phyloP scores from a whole-genome alignment of 1,140 invertebrate species.

The Panagrolaimus sp. region DNA sequence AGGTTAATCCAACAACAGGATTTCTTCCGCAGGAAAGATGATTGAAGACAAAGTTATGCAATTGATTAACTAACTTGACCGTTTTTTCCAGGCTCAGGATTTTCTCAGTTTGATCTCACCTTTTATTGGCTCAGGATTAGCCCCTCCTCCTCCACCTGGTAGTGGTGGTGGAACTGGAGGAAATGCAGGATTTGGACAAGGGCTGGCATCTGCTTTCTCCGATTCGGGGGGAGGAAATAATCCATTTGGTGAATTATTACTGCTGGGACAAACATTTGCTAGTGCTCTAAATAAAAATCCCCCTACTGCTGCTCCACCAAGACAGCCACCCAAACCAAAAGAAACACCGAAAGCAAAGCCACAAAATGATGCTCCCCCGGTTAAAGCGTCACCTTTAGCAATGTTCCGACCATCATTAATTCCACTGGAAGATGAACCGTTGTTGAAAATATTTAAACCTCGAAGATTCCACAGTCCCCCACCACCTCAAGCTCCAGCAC shows the following conservation, averaged over 20 bases:
- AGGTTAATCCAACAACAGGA: neutral
- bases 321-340: neutral
- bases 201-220: neutral
- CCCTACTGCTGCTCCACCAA: neutral
- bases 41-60: neutral
- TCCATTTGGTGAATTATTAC: neutral
- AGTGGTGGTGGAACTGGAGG: neutral
- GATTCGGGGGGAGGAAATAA: neutral
- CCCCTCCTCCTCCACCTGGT: neutral
- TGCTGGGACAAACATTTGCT: neutral
- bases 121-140: neutral
- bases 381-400: neutral
- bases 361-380: neutral
- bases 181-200: too few relatives aligned
- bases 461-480: neutral
- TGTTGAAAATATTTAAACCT: neutral
- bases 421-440: neutral
- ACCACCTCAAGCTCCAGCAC: neutral
- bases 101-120: neutral
- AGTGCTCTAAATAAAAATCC: neutral
- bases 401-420: neutral
- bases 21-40: neutral
- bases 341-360: neutral
- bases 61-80: neutral
- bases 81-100: conserved; percentile 9